Evolutionary conservation across 2,888 invertebrate genomes (phyloP).

Genomic region (Eledone cirrhosa): DNA sequence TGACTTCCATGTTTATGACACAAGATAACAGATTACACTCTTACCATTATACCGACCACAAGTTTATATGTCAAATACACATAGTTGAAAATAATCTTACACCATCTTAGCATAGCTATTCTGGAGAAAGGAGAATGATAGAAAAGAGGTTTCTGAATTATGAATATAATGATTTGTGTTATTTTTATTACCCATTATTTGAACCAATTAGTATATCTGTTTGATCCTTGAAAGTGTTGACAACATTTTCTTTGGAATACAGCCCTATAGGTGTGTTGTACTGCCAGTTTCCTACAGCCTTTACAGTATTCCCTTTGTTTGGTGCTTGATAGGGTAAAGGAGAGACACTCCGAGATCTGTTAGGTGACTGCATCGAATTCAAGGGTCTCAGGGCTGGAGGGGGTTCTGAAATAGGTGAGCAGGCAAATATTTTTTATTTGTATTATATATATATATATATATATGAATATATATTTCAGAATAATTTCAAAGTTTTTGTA

Average conservation of each 20-base stretch:
- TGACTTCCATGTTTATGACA: too few relatives aligned
- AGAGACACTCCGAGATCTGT: conserved; percentile 42
- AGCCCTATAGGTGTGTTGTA: conserved; percentile 94
- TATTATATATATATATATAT: neutral
- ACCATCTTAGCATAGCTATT: too few relatives aligned
- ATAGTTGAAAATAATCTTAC: too few relatives aligned
- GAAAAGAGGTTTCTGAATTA: too few relatives aligned
- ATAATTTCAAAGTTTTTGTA: too few relatives aligned
- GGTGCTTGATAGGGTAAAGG: conserved; percentile 30
- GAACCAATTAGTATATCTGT: conserved; percentile 19
- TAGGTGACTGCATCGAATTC: conserved; percentile 35
- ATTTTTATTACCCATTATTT: neutral
- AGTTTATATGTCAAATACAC: too few relatives aligned
- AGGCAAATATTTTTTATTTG: neutral
- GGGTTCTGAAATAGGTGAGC: conserved; percentile 45
- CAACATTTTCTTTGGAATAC: conserved; percentile 91
- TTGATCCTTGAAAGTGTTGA: conserved; percentile 40
- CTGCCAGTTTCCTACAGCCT: conserved; percentile 75
- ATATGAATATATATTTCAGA: neutral
- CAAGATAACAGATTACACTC: too few relatives aligned
- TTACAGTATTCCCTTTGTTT: conserved; percentile 37
- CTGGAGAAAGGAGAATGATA: too few relatives aligned
- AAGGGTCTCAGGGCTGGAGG: conserved; percentile 48
- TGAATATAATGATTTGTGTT: too few relatives aligned
- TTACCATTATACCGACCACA: too few relatives aligned